Evolutionary conservation across 2,888 invertebrate species (phyloP), one percentile per base, ranked within the genome.

Genomic region (Clitarchus hookeri): DNA sequence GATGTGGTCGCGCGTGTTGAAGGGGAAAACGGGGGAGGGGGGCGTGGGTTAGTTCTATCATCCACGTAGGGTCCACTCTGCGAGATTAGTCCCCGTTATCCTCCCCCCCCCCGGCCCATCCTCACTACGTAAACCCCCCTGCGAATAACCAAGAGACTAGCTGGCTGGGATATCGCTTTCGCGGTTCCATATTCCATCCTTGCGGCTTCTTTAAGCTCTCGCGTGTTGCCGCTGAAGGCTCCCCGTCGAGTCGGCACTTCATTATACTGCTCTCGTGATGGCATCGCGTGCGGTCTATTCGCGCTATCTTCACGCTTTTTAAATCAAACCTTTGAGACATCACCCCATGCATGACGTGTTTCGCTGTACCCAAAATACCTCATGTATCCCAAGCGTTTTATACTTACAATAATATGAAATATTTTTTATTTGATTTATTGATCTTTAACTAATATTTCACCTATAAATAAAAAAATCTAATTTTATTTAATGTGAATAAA

Each of bases 31-130:
- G 48, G 8, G n/a, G 23, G n/a, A 2, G 65, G 65, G 65, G 65
- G n/a, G 65, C 11, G 65, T 65, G 8, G 65, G 65, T 65, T 65
- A 6, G 65, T 65, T 65, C 16, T 19, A 65, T 2, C 16, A 65
- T 65, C 65, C 65, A 65, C 65, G 65, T 19, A 65, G 65, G 65
- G 65, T 65, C 65, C 65, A 65, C 65, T 65, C 65, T 65, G 65
- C 65, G 65, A 23, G 65, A 65, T 65, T 65, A 65, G 65, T n/a
- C 65, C 23, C 65, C 65, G 8, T 65, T 65, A 65, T 6, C 6
- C 11, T 23, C n/a, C 65, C 65, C 8, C 65, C 8, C 19, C 65
- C n/a, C n/a, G 53, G 53, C 53, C 53, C 0, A 53, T n/a, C 65
- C 65, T 65, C 65, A 1, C 8, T 23, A 19, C 65, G 23, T 36